Conservation (phyloP, 2,113 vertebrate species). For the Siniperca chuatsi region DNA sequence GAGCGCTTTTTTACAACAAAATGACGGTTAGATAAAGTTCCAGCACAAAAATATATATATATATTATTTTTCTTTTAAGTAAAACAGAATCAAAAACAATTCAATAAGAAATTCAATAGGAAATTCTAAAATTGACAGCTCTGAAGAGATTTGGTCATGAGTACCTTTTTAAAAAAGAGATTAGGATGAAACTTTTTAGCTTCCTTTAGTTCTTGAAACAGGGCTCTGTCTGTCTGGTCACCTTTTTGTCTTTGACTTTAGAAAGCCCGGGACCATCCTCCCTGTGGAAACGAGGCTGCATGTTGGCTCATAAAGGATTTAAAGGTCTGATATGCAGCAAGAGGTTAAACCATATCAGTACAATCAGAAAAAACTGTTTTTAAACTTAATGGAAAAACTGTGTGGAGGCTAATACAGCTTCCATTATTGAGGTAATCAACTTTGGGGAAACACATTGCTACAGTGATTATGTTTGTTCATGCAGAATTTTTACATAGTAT, state of each 20-base stretch:
- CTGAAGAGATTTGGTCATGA: background rate
- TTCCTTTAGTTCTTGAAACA: background rate
- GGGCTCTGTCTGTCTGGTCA: background rate
- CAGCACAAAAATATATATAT: background rate
- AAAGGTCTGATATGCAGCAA: slow-evolving; percentile 12
- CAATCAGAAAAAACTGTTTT: background rate
- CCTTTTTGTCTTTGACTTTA: slow-evolving; percentile 32
- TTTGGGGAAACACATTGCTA: background rate
- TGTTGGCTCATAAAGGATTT: slow-evolving; percentile 2
- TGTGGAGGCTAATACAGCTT: background rate
- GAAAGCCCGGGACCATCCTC: background rate
- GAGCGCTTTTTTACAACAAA: background rate
- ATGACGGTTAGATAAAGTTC: background rate
- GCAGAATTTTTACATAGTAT: background rate
- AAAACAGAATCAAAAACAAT: background rate
- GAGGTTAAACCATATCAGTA: slow-evolving; percentile 1
- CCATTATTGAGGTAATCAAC: background rate
- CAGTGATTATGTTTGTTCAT: background rate
- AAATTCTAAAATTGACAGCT: background rate
- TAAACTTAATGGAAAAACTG: background rate
- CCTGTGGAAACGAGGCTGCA: slow-evolving; percentile 8
- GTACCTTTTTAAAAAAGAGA: background rate
- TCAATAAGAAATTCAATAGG: background rate
- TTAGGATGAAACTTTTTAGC: background rate
- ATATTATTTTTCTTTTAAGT: too few relatives aligned